A percentile compares a stretch with the other conserved stretches of the same genome.
Evolutionary conservation across 2,797 vertebrate genomes (phyloP).

Genomic region (Oophaga sylvatica): DNA sequence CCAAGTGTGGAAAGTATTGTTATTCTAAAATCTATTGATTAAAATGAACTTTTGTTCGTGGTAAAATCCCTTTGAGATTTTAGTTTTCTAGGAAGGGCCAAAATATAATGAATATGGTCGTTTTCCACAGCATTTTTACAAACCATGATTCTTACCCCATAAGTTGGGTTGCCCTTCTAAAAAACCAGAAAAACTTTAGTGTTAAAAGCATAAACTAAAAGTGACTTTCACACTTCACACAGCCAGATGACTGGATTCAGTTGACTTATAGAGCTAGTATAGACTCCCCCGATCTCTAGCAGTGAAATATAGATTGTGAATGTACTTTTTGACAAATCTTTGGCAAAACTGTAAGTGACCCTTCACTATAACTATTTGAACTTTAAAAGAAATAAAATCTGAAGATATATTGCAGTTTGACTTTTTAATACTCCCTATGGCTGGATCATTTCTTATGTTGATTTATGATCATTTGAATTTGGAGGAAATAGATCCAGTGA

Average conservation of each 20-base stretch:
- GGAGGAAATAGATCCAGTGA: not conserved
- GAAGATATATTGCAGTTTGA: not conserved
- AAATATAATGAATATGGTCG: not conserved
- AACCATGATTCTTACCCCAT: not conserved
- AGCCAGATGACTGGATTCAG: no score
- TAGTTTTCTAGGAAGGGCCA: not conserved
- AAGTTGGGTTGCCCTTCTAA: not conserved
- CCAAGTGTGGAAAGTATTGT: no score
- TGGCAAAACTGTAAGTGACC: not conserved
- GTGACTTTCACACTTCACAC: no score
- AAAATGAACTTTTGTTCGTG: no score
- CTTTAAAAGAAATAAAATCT: not conserved
- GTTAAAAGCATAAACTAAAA: no score
- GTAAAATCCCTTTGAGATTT: no score
- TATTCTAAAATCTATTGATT: no score
- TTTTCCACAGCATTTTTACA: not conserved
- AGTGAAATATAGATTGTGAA: not conserved
- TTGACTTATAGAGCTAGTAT: not conserved
- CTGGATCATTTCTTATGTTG: not conserved
- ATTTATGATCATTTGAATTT: slow-evolving; percentile 2
- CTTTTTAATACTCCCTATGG: slow-evolving; percentile 1
- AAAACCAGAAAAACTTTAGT: no score
- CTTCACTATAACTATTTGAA: not conserved
- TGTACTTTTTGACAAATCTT: not conserved
- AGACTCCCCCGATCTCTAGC: not conserved